Evolutionary conservation across 2,888 invertebrate genomes (phyloP), one percentile per base, ranked within the genome.

Genomic region (Sialis lutaria): DNA sequence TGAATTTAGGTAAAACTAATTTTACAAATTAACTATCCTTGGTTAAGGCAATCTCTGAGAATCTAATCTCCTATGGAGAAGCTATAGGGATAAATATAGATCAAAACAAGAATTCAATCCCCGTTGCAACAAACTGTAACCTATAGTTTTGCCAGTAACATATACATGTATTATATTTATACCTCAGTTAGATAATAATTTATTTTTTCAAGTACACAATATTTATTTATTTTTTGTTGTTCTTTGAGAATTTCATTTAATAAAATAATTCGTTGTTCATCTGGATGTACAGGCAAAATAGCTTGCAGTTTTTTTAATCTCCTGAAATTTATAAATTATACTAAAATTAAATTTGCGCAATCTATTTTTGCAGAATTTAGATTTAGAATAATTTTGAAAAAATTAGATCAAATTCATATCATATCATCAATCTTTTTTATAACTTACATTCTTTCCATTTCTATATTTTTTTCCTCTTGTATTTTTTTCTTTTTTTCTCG

Each of bases 211-310:
- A 75, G 54, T 55, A 77, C 75, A 33, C 71, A 66, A 0, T 67
- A 62, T 30, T 68, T 64, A 8, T 76, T 62, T 42, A 56, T 55
- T 43, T 62, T 59, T 43, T 64, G 67, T 57, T 74, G 73, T 55
- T 77, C 74, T 48, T 60, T 57, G 52, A 73, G 70, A 0, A 73
- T 68, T n/a, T 60, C 50, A 33, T 56, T 57, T 32, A 73, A 58
- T 58, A 82, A 64, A 51, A 71, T 66, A 7, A 51, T 46, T 50
- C 75, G 70, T 62, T 83, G 82, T 43, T 73, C 67, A 53, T 82
- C 82, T 0, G 81, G 77, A 50, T 75, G 71, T 7, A 73, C 66
- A 0, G 82, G 79, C 40, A 70, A 53, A 48, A 75, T 72, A 1
- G 81, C 78, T 60, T 76, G 67, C 34, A 73, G 56, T 49, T 61